These are phyloP conservation scores for Ochotona princeps DNA, from an alignment of 2,113 vertebrate genomes.

Conservation along the genomic window DNA sequence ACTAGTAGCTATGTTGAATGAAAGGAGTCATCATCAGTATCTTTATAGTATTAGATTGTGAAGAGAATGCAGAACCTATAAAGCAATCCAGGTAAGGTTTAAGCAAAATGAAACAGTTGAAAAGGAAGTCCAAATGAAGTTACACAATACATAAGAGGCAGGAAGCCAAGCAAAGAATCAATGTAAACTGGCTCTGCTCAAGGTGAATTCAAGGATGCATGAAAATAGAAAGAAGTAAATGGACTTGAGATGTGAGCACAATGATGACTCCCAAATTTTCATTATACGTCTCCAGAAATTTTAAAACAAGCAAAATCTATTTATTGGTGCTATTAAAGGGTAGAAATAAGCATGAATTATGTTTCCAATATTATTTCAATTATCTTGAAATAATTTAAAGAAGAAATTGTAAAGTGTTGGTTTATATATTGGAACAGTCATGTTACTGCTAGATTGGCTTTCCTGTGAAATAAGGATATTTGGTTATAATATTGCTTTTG, in stretches of 20 bases:
- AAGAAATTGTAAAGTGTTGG: neutral
- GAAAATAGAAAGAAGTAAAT: conserved; percentile 33
- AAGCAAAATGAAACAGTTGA: conserved; percentile 46
- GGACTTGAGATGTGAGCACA: conserved; percentile 6
- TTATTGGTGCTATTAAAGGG: neutral
- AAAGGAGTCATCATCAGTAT: neutral
- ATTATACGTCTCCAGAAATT: conserved; percentile 53
- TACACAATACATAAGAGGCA: conserved; percentile 52
- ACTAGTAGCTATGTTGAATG: neutral
- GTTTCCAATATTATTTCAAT: too few species aligned
- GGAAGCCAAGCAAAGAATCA: conserved; percentile 68
- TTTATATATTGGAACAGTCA: neutral
- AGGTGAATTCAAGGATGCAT: conserved; percentile 67
- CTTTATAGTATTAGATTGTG: conserved; percentile 12
- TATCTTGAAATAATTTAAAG: conserved; percentile 47
- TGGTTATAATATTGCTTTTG: neutral
- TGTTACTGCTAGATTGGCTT: neutral
- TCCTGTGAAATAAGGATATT: conserved; percentile 1
- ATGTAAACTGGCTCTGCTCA: conserved; percentile 60
- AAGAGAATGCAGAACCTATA: neutral
- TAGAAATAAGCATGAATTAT: conserved; percentile 7
- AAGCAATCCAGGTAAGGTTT: conserved; percentile 35
- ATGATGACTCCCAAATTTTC: conserved; percentile 55
- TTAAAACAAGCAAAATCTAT: neutral
- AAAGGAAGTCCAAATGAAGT: conserved; percentile 56